These are phyloP conservation scores for Dromiciops gliroides DNA, from an alignment of 2,113 vertebrate genomes.

Conservation along the genomic window DNA sequence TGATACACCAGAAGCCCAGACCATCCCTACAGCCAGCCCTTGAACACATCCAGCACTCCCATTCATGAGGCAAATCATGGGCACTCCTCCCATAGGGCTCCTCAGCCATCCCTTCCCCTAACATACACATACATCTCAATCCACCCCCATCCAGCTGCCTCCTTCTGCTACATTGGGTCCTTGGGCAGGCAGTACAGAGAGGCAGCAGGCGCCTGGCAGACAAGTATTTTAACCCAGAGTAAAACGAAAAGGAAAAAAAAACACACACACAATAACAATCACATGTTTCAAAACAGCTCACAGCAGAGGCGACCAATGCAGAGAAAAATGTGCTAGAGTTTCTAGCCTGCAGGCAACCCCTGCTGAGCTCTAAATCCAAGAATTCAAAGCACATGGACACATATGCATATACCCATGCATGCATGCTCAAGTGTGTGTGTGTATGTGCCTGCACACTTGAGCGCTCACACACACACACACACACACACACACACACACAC, in stretches of 20 bases:
- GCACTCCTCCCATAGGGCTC: background rate
- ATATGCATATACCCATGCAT: too few relatives aligned
- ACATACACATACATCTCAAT: background rate
- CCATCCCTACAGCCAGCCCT: background rate
- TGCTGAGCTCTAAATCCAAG: background rate
- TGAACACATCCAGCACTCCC: background rate
- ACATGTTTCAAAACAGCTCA: background rate
- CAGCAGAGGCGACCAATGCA: background rate
- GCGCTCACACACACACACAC: background rate
- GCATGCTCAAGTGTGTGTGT: too few relatives aligned
- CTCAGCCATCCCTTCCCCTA: background rate
- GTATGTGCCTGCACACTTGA: fast-evolving
- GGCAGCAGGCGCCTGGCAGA: background rate
- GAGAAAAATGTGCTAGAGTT: background rate
- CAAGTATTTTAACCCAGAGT: background rate
- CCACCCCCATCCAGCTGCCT: background rate
- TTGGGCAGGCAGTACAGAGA: background rate
- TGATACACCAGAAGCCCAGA: background rate
- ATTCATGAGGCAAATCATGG: background rate
- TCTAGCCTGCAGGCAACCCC: background rate
- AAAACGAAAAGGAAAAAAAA: background rate
- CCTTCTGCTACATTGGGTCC: background rate
- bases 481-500: background rate
- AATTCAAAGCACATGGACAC: too few relatives aligned
- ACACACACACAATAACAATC: background rate